Conservation (phyloP, 2,113 vertebrate species). For the Hippoglossus stenolepis region DNA sequence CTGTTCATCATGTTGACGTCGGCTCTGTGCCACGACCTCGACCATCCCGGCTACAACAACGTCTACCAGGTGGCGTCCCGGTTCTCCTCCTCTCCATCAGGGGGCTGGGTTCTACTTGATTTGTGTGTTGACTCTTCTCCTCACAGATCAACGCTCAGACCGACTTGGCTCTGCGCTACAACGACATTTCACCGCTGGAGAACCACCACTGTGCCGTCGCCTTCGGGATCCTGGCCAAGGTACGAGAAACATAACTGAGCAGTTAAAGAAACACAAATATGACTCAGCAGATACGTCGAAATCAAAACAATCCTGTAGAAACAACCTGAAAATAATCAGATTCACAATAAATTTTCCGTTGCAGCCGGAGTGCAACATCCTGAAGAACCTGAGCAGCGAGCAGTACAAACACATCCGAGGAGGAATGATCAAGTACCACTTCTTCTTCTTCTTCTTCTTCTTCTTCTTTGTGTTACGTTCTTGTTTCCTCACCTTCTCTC, state of each 20-base stretch:
- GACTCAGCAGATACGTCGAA: too few relatives aligned
- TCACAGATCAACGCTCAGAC: constrained; percentile 78
- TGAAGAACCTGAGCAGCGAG: constrained; percentile 66
- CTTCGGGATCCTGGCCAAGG: constrained; percentile 86
- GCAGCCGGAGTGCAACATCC: constrained; percentile 86
- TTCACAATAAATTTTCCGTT: too few relatives aligned
- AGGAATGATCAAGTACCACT: constrained; percentile 67
- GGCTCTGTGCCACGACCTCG: constrained; percentile 73
- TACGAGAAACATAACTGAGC: neutral
- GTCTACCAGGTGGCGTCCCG: constrained; percentile 55
- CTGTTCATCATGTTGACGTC: constrained; percentile 70
- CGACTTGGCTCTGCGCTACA: constrained; percentile 75
- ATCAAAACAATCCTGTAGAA: too few relatives aligned
- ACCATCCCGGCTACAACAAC: constrained; percentile 75
- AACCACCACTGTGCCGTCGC: constrained; percentile 77
- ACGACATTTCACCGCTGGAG: constrained; percentile 79
- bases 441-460: too few relatives aligned
- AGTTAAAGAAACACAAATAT: too few relatives aligned
- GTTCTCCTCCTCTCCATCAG: too few relatives aligned
- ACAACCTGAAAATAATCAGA: too few relatives aligned
- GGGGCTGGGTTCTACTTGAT: too few relatives aligned
- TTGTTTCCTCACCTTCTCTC: too few relatives aligned
- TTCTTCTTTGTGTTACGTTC: too few relatives aligned
- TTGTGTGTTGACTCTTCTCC: too few relatives aligned
- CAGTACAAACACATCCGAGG: constrained; percentile 66